phyloP scores from a whole-genome alignment of 2,797 vertebrate species.

The Pipistrellus kuhlii region DNA sequence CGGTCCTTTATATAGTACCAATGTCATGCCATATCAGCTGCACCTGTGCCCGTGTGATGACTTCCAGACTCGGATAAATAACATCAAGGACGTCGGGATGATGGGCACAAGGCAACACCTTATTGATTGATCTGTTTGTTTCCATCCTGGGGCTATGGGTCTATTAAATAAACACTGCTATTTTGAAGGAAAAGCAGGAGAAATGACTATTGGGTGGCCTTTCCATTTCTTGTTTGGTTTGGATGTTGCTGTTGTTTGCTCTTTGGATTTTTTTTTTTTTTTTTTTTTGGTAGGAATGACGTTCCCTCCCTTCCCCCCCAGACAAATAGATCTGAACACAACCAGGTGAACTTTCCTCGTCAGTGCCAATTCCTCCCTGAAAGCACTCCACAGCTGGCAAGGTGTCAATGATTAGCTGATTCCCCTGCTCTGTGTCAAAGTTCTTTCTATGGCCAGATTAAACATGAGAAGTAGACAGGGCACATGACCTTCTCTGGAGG shows the following conservation, averaged over 20 bases:
- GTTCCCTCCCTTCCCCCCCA: neutral
- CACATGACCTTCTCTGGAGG: neutral
- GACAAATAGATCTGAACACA: neutral
- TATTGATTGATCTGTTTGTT: conserved; percentile 73
- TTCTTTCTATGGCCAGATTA: conserved; percentile 28
- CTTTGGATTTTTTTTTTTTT: conserved; percentile 35
- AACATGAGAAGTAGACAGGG: neutral
- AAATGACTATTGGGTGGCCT: conserved; percentile 51
- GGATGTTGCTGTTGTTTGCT: conserved; percentile 58
- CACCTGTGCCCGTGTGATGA: conserved; percentile 72
- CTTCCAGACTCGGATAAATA: conserved; percentile 75
- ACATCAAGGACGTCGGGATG: conserved; percentile 58
- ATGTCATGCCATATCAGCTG: conserved; percentile 74
- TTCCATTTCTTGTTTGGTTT: conserved; percentile 68
- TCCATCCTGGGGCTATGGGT: conserved; percentile 30
- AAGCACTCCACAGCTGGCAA: conserved; percentile 42
- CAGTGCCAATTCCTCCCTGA: neutral
- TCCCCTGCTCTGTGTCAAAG: conserved; percentile 38
- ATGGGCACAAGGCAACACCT: conserved; percentile 53
- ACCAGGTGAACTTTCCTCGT: conserved; percentile 44
- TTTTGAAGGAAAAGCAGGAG: conserved; percentile 68
- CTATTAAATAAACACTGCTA: conserved; percentile 74
- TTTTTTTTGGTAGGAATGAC: neutral
- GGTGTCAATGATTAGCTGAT: rapidly evolving
- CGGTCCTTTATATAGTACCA: conserved; percentile 46